phyloP scores from a whole-genome alignment of 2,113 vertebrate species.

The Muntiacus muntjak region DNA sequence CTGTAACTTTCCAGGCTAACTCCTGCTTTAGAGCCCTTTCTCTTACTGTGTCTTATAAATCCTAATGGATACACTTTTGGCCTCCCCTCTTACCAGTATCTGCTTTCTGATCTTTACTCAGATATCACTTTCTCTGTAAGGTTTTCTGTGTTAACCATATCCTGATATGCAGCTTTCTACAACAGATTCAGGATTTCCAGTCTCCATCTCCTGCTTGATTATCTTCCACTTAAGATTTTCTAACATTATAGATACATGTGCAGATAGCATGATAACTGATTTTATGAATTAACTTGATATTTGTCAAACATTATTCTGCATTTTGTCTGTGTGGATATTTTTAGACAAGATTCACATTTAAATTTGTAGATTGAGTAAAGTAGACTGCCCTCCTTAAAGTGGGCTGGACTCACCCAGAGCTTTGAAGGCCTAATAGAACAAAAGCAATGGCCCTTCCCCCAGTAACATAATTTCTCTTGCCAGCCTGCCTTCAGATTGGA shows the following conservation, averaged over 20 bases:
- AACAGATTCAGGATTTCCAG: not conserved
- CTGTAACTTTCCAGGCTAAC: not conserved
- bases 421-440: not conserved
- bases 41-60: not conserved
- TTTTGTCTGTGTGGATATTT: not conserved
- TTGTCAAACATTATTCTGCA: not conserved
- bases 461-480: not conserved
- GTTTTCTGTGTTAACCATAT: not conserved
- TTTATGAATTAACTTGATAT: not conserved
- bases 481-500: not conserved
- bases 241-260: not conserved
- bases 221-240: not conserved
- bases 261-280: not conserved
- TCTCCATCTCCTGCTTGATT: not conserved
- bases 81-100: fast-evolving
- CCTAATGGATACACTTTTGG: not conserved
- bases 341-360: not conserved
- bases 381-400: not conserved
- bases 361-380: not conserved
- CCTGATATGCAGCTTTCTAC: not conserved
- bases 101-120: not conserved
- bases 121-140: not conserved
- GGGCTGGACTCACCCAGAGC: not conserved
- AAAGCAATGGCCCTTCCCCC: not conserved
- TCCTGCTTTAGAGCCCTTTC: not conserved